phyloP scores from a whole-genome alignment of 2,797 vertebrate genomes.

The Percopsis omiscomaycus region DNA sequence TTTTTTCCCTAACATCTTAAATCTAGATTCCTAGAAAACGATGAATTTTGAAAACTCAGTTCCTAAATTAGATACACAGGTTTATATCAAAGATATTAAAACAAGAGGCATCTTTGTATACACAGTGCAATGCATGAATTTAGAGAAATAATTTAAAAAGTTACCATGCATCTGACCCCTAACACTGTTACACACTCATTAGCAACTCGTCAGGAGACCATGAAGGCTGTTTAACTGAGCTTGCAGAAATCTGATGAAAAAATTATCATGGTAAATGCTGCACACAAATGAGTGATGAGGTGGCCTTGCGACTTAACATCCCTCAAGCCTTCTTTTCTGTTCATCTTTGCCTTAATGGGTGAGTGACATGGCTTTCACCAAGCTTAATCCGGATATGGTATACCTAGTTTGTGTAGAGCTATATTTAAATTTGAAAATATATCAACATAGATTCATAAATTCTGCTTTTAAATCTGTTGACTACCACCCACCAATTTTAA shows the following conservation, averaged over 20 bases:
- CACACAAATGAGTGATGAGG: conserved; percentile 14
- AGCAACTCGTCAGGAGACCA: conserved; percentile 65
- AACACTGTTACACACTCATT: conserved; percentile 64
- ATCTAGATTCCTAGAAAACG: too few species aligned
- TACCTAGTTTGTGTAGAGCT: too few species aligned
- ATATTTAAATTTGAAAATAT: too few species aligned
- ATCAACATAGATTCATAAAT: too few species aligned
- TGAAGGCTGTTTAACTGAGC: conserved; percentile 50
- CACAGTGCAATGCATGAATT: conserved; percentile 53
- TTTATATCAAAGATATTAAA: conserved; percentile 12
- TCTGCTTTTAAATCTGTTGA: too few species aligned
- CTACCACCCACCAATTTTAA: too few species aligned
- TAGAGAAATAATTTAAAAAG: conserved; percentile 58
- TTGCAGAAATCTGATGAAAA: conserved; percentile 56
- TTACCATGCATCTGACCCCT: conserved; percentile 55
- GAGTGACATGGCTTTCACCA: too few species aligned
- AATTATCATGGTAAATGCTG: conserved; percentile 18
- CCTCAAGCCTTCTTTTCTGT: conserved; percentile 1
- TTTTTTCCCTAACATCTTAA: too few species aligned
- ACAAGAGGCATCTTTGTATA: conserved; percentile 27
- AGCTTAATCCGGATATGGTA: too few species aligned
- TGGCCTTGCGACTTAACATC: conserved; percentile 9
- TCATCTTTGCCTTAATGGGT: background rate
- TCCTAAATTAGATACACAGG: background rate
- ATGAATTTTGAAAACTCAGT: too few species aligned